Evolutionary conservation across 2,113 vertebrate genomes (phyloP).

Genomic region (Odobenus rosmarus): DNA sequence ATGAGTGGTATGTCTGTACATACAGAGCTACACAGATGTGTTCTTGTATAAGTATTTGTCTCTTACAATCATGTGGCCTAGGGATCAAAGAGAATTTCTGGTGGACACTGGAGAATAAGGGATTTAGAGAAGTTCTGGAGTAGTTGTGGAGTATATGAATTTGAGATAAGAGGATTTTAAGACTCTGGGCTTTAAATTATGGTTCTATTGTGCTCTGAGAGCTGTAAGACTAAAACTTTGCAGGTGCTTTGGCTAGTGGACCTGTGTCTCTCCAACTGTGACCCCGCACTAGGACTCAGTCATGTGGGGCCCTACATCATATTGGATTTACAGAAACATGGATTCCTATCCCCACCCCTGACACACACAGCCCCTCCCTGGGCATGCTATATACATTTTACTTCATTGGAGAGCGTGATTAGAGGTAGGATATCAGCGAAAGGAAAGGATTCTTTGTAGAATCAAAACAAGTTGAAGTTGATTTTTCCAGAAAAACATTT

Average conservation of each 20-base stretch:
- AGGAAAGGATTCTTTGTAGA: not conserved
- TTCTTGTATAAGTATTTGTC: not conserved
- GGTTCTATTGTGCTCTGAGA: not conserved
- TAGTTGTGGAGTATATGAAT: not conserved
- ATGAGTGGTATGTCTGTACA: not conserved
- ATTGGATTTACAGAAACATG: not conserved
- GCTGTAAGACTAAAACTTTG: not conserved
- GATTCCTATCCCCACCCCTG: not conserved
- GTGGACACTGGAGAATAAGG: not conserved
- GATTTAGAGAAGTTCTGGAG: not conserved
- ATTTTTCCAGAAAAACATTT: conserved; percentile 5
- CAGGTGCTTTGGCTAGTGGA: not conserved
- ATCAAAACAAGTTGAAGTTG: not conserved
- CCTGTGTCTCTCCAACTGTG: not conserved
- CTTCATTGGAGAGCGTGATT: not conserved
- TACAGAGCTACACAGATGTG: not conserved
- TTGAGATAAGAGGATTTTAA: not conserved
- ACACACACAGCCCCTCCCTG: not conserved
- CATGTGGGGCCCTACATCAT: not conserved
- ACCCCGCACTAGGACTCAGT: not conserved
- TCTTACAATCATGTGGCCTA: not conserved
- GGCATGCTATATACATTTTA: not conserved
- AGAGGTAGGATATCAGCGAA: not conserved
- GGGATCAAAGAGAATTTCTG: not conserved
- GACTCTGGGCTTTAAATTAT: not conserved